Evolutionary conservation across 2,888 invertebrate species (phyloP), one percentile per base, ranked within the genome.

Genomic region (Schizotus pectinicornis): DNA sequence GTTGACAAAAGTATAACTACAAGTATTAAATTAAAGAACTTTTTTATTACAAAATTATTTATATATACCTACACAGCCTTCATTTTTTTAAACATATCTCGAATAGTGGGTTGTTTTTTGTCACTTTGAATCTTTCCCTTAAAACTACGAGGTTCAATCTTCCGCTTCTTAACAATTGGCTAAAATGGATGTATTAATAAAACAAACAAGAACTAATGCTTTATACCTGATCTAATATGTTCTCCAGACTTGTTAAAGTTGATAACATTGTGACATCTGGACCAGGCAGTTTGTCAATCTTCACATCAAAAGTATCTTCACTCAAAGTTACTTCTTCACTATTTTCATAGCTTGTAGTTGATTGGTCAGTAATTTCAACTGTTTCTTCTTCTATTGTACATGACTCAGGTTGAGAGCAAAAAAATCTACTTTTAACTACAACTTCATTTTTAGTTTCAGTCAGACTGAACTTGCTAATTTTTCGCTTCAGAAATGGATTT

Each of bases 391-490:
- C 47, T 13, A 59, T 41, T 1, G 31, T 38, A 14, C 68, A 46
- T 42, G 74, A 12, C 2, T n/a, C 39, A 49, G 31, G 74, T 0
- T 22, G 22, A 3, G 73, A 55, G 55, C 73, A 74, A 67, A 88
- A 87, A 73, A 85, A 87, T 52, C 85, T 83, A 67, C 87, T 87
- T 67, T 84, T 83, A 2, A 87, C n/a, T n/a, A n/a, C 82, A 12
- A 63, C 74, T 69, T 77, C 72, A 50, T 78, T 59, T 56, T 70
- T 79, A 50, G 82, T 61, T 1, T 81, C 67, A 0, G 84, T 84
- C 65, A 81, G 75, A 51, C 82, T 81, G 59, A 85, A 85, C 63
- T 79, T 80, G 65, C 85, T 85, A 1, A 84, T 67, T 73, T 78
- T 80, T 68, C 81, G 82, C 1, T 80, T 72, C 0, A 77, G 72